Conservation (phyloP, 1,140 invertebrate genomes). For the Platyscapa corneri region DNA sequence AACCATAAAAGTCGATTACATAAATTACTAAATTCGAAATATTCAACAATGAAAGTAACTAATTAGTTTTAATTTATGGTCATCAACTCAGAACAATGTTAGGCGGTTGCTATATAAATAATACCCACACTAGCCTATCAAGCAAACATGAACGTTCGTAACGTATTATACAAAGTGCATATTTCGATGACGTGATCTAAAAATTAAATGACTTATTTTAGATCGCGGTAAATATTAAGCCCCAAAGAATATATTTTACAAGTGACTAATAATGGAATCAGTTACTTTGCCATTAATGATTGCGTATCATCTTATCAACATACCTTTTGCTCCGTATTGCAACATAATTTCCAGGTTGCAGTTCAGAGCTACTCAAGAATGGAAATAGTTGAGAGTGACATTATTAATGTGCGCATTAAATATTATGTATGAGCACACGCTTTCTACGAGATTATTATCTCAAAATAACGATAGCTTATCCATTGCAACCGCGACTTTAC, state of each 20-base stretch:
- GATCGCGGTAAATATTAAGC: background rate
- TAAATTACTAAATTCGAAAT: too few relatives aligned
- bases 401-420: background rate
- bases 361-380: background rate
- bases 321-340: background rate
- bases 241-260: background rate
- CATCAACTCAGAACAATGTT: background rate
- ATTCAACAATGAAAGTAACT: too few relatives aligned
- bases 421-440: background rate
- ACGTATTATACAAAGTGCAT: background rate
- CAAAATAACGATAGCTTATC: background rate
- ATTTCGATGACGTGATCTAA: background rate
- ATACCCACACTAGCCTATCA: background rate
- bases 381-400: background rate
- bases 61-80: background rate
- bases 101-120: background rate
- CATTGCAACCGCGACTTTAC: background rate
- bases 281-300: background rate
- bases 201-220: background rate
- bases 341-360: background rate
- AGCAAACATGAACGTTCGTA: background rate
- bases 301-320: background rate
- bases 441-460: slow-evolving; percentile 1
- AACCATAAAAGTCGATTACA: too few relatives aligned
- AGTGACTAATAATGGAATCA: background rate